Conservation (phyloP, 2,113 vertebrate species). For the Indicator maculatus region DNA sequence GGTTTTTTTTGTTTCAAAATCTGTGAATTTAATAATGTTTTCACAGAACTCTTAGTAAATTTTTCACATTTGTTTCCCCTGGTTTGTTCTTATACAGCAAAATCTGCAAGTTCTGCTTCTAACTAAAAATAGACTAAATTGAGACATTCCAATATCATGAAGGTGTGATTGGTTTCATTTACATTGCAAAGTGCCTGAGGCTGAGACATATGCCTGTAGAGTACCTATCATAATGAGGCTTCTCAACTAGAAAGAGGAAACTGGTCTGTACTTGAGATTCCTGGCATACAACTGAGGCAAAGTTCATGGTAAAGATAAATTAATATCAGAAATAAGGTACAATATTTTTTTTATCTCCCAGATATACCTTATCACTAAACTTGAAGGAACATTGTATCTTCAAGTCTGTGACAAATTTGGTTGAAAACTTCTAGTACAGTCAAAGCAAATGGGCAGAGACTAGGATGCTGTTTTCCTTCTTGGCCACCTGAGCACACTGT, state of each 20-base stretch:
- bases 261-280: not conserved
- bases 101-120: not conserved
- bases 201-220: not conserved
- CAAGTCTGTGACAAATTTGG: not conserved
- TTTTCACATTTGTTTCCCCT: not conserved
- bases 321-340: not conserved
- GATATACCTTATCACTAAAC: not conserved
- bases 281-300: not conserved
- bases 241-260: not conserved
- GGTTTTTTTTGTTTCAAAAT: not conserved
- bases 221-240: not conserved
- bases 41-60: not conserved
- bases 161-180: not conserved
- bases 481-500: too few relatives aligned
- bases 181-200: not conserved
- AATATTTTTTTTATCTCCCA: not conserved
- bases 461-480: too few relatives aligned
- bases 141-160: not conserved
- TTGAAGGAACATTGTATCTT: not conserved
- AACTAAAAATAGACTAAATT: not conserved
- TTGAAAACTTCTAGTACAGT: not conserved
- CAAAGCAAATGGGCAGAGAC: not conserved
- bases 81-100: not conserved
- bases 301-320: not conserved
- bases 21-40: not conserved